phyloP scores from a whole-genome alignment of 2,888 invertebrate species.

The Coelinius sp. region DNA sequence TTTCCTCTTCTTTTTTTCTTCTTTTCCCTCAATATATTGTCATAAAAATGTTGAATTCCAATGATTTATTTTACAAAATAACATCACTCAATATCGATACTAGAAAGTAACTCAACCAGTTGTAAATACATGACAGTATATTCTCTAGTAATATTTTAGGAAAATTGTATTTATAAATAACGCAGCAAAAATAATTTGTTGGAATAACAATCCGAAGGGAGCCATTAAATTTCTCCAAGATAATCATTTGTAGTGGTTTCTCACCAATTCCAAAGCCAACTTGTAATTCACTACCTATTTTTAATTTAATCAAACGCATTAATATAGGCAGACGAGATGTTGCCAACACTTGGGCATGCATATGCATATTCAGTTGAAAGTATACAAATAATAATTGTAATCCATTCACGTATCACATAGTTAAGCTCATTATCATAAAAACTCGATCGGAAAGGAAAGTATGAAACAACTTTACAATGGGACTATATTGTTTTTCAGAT shows the following conservation, averaged over 20 bases:
- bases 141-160: conserved; percentile 8
- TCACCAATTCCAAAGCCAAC: too few species aligned
- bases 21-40: not conserved
- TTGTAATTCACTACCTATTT: too few species aligned
- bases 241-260: conserved; percentile 10
- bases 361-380: conserved; percentile 46
- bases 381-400: conserved; percentile 45
- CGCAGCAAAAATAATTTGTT: not conserved
- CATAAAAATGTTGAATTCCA: not conserved
- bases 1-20: conserved; percentile 9
- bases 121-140: conserved; percentile 26
- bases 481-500: conserved; percentile 38
- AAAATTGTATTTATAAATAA: conserved; percentile 12
- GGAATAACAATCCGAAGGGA: conserved; percentile 17
- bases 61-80: conserved; percentile 2
- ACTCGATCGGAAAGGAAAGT: conserved; percentile 26
- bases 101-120: conserved; percentile 49
- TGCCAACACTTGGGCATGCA: too few species aligned
- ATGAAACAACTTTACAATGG: conserved; percentile 7
- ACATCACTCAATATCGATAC: conserved; percentile 32
- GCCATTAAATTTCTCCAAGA: conserved; percentile 62
- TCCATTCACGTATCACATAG: conserved; percentile 38
- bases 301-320: too few species aligned
- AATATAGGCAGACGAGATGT: too few species aligned
- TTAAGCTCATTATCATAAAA: conserved; percentile 41